These are phyloP conservation scores for Drosophila prolongata DNA, from an alignment of 2,888 invertebrate genomes.

Conservation along the genomic window DNA sequence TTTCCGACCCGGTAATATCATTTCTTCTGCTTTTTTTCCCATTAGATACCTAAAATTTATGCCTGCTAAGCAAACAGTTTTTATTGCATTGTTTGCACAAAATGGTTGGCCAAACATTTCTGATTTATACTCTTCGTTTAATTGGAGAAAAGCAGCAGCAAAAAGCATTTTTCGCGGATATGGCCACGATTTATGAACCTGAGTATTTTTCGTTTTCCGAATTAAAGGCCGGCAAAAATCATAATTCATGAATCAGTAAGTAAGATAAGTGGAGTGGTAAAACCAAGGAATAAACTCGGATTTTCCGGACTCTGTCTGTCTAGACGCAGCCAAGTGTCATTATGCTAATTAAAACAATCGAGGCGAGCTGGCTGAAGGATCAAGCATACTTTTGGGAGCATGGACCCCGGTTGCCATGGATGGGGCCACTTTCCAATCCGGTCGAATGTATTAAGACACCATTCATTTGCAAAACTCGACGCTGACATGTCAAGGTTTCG, in stretches of 20 bases:
- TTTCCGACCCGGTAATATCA: not conserved
- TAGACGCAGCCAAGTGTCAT: constrained; percentile 68
- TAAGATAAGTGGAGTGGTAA: not conserved
- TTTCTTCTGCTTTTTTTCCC: not conserved
- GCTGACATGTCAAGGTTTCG: constrained; percentile 57
- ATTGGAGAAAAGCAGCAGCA: constrained; percentile 28
- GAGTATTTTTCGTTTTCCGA: constrained; percentile 14
- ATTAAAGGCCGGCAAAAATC: constrained; percentile 14
- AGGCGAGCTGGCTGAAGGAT: constrained; percentile 25
- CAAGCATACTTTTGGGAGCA: constrained; percentile 47
- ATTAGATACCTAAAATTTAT: not conserved
- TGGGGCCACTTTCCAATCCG: constrained; percentile 37
- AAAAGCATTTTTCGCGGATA: constrained; percentile 16
- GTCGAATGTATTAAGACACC: constrained; percentile 18
- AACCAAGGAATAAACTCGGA: constrained; percentile 3
- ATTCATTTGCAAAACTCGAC: constrained; percentile 22
- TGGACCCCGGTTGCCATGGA: not conserved
- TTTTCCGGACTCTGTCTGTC: constrained; percentile 40
- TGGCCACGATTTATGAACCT: constrained; percentile 52
- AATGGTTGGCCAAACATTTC: constrained; percentile 17
- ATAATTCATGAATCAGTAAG: constrained; percentile 15
- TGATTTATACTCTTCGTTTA: constrained; percentile 43
- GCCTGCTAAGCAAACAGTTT: constrained; percentile 23
- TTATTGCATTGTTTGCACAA: constrained; percentile 24
- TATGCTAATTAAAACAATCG: constrained; percentile 61